These are phyloP conservation scores for Parazoanthus darwini DNA, from an alignment of 92 coral and sea anemone species.

Conservation along the genomic window DNA sequence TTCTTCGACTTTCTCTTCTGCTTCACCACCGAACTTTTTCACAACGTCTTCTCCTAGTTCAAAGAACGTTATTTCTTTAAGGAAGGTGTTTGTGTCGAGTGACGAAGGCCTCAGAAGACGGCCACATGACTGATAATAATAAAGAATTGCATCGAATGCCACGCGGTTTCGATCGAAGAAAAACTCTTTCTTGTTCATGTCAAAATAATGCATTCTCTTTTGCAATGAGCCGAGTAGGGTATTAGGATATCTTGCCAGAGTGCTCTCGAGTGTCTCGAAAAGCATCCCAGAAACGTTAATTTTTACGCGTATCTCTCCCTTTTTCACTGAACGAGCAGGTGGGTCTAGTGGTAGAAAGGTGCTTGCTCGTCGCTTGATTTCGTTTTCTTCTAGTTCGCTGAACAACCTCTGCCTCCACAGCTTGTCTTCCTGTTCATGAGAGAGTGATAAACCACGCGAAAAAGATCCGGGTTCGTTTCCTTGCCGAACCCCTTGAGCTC, in stretches of 20 bases:
- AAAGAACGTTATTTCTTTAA: slow-evolving; percentile 87
- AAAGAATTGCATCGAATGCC: slow-evolving; percentile 92
- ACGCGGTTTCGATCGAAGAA: slow-evolving; percentile 92
- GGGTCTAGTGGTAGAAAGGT: slow-evolving; percentile 56
- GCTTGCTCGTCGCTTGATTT: slow-evolving; percentile 55
- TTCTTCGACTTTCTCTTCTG: slow-evolving; percentile 41
- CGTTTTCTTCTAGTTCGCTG: slow-evolving; percentile 64
- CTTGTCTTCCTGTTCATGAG: slow-evolving; percentile 40
- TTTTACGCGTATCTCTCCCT: slow-evolving; percentile 70
- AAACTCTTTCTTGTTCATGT: slow-evolving; percentile 73
- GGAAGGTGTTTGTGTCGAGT: slow-evolving; percentile 78
- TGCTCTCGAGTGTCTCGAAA: slow-evolving; percentile 93
- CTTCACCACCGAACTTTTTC: slow-evolving; percentile 58
- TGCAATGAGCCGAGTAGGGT: slow-evolving; percentile 84
- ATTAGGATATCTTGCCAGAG: slow-evolving; percentile 83
- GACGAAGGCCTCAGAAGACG: slow-evolving; percentile 83
- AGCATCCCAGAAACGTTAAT: slow-evolving; percentile 94
- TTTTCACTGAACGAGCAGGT: slow-evolving; percentile 54
- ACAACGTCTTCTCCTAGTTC: slow-evolving; percentile 75
- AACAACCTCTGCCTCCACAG: slow-evolving; percentile 56
- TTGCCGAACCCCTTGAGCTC: slow-evolving; percentile 81
- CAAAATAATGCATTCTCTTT: slow-evolving; percentile 85
- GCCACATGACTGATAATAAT: slow-evolving; percentile 94
- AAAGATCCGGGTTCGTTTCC: slow-evolving; percentile 55
- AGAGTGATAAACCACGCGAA: slow-evolving; percentile 38